These are phyloP conservation scores for Thermophis baileyi DNA, from an alignment of 2,113 vertebrate species.

Conservation along the genomic window DNA sequence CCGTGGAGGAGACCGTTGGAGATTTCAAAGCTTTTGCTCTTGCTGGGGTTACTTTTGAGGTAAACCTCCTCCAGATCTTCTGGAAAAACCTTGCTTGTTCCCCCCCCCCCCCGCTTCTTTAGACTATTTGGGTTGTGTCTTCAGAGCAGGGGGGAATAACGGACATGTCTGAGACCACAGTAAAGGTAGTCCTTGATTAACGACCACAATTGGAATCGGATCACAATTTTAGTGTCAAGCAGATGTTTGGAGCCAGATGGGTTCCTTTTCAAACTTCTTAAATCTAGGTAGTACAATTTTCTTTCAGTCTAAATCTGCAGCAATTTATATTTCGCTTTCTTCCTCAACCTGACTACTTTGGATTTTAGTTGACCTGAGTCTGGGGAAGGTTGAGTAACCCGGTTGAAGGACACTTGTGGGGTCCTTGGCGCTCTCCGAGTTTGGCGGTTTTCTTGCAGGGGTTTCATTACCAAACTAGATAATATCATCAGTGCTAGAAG, in stretches of 20 bases:
- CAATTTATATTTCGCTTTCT: neutral
- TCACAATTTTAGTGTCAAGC: neutral
- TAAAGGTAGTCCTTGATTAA: too few species aligned
- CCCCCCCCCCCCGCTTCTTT: too few species aligned
- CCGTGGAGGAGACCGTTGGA: slow-evolving; percentile 82
- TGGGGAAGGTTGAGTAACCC: neutral
- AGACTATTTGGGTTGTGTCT: too few species aligned
- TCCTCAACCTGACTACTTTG: neutral
- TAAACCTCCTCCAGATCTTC: slow-evolving; percentile 54
- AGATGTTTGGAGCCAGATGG: neutral
- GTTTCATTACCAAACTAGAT: too few species aligned
- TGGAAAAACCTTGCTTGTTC: too few species aligned
- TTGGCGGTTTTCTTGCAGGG: too few species aligned
- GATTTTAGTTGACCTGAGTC: neutral
- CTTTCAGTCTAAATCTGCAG: neutral
- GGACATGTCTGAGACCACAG: too few species aligned
- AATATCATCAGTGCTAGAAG: too few species aligned
- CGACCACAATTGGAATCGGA: too few species aligned
- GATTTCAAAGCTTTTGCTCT: slow-evolving; percentile 97
- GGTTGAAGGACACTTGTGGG: too few species aligned
- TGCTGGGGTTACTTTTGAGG: slow-evolving; percentile 94
- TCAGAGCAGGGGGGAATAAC: too few species aligned
- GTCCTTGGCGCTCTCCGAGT: too few species aligned
- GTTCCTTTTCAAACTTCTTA: neutral
- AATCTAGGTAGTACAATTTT: neutral